Evolutionary conservation across 2,888 invertebrate species (phyloP).

Genomic region (Hydriomena furcata): DNA sequence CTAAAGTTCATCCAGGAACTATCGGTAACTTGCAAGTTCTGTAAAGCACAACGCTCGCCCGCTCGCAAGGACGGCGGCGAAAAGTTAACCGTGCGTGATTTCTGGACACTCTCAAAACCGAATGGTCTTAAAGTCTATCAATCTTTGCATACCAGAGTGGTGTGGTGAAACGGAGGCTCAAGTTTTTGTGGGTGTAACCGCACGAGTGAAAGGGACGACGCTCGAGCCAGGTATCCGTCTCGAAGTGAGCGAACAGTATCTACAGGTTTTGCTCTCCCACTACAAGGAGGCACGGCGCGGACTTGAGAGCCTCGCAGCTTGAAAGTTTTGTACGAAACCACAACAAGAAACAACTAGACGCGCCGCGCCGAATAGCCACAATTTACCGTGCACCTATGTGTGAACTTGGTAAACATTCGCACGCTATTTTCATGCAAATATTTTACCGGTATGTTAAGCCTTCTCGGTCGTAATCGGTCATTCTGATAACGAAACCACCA

Average conservation of each 20-base stretch:
- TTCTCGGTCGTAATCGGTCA: slow-evolving; percentile 31
- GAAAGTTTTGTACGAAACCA: slow-evolving; percentile 73
- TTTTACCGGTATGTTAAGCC: slow-evolving; percentile 35
- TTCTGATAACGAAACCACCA: slow-evolving; percentile 35
- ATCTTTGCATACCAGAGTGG: slow-evolving; percentile 83
- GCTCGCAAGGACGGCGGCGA: slow-evolving; percentile 79
- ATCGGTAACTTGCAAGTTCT: slow-evolving; percentile 53
- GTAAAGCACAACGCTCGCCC: slow-evolving; percentile 63
- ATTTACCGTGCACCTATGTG: slow-evolving; percentile 26
- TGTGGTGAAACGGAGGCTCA: slow-evolving; percentile 70
- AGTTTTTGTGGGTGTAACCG: slow-evolving; percentile 46
- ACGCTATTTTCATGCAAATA: slow-evolving; percentile 27
- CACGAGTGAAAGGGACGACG: slow-evolving; percentile 74
- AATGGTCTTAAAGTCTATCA: slow-evolving; percentile 83
- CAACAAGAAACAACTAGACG: slow-evolving; percentile 61
- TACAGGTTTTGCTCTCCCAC: slow-evolving; percentile 84
- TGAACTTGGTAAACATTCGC: slow-evolving; percentile 29
- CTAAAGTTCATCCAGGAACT: slow-evolving; percentile 55
- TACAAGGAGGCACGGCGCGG: slow-evolving; percentile 77
- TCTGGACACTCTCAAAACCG: slow-evolving; percentile 80
- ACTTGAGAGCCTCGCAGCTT: slow-evolving; percentile 67
- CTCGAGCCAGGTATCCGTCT: slow-evolving; percentile 71
- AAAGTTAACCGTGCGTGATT: slow-evolving; percentile 82
- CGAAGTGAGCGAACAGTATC: slow-evolving; percentile 76
- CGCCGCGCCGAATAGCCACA: slow-evolving; percentile 45